phyloP scores from a whole-genome alignment of 2,113 vertebrate genomes.

The Chiloscyllium plagiosum region DNA sequence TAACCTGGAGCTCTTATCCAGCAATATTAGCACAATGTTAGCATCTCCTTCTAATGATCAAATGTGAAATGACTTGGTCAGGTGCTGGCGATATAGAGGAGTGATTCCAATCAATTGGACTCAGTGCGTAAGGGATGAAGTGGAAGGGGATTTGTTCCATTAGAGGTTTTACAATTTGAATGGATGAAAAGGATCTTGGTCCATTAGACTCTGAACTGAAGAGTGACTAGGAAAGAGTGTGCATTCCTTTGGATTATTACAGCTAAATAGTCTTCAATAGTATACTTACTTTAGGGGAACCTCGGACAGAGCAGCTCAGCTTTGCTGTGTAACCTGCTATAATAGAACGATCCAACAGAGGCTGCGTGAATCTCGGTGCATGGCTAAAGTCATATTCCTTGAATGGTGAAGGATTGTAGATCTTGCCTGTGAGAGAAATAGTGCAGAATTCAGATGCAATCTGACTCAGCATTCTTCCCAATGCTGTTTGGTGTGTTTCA shows the following conservation, averaged over 20 bases:
- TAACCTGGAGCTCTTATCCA: too few species aligned
- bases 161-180: not conserved
- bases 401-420: slow-evolving; percentile 49
- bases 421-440: slow-evolving; percentile 52
- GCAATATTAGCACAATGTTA: too few species aligned
- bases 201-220: not conserved
- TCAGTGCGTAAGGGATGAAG: not conserved
- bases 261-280: not conserved
- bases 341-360: slow-evolving; percentile 67
- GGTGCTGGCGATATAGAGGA: not conserved
- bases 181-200: not conserved
- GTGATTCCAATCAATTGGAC: not conserved
- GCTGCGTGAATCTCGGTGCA: slow-evolving; percentile 72
- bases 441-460: not conserved
- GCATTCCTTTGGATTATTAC: not conserved
- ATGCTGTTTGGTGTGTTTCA: not conserved
- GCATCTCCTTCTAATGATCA: not conserved
- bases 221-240: not conserved
- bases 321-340: slow-evolving; percentile 72
- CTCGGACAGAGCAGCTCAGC: slow-evolving; percentile 78
- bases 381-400: slow-evolving; percentile 62
- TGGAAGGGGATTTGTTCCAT: not conserved
- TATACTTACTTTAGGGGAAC: slow-evolving; percentile 66
- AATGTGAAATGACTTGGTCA: not conserved
- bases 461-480: too few species aligned